Evolutionary conservation across 2,797 vertebrate genomes (phyloP).

Genomic region (Poecilia gillii): DNA sequence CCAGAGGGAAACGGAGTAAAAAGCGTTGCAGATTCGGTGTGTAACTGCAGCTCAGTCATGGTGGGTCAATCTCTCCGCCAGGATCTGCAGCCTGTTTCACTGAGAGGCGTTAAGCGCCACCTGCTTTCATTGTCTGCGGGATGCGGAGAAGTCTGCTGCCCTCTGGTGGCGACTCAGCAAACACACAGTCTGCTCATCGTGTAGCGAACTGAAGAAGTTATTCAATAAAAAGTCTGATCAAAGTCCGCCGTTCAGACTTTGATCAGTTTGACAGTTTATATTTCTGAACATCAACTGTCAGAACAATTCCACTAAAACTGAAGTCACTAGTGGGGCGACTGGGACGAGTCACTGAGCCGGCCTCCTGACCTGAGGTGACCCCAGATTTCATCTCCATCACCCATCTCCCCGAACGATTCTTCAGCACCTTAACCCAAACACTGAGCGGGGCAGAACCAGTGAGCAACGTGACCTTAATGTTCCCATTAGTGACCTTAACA

Average conservation of each 20-base stretch:
- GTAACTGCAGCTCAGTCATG: conserved; percentile 5
- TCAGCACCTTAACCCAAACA: too few relatives aligned
- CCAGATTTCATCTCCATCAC: too few relatives aligned
- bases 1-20: background rate
- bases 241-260: background rate
- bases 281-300: background rate
- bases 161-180: conserved; percentile 29
- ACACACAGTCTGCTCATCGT: background rate
- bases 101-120: background rate
- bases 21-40: background rate
- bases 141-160: conserved; percentile 31
- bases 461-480: too few relatives aligned
- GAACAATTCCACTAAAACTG: background rate
- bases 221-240: background rate
- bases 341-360: too few relatives aligned
- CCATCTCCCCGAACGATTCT: too few relatives aligned
- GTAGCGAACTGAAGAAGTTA: background rate
- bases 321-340: too few relatives aligned
- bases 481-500: background rate
- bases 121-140: too few relatives aligned
- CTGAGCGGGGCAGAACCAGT: too few relatives aligned
- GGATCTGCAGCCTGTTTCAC: background rate
- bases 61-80: background rate
- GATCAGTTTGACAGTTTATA: too few relatives aligned
- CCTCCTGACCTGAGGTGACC: too few relatives aligned